phyloP scores from a whole-genome alignment of 2,113 vertebrate genomes.

The Polypterus bichir region DNA sequence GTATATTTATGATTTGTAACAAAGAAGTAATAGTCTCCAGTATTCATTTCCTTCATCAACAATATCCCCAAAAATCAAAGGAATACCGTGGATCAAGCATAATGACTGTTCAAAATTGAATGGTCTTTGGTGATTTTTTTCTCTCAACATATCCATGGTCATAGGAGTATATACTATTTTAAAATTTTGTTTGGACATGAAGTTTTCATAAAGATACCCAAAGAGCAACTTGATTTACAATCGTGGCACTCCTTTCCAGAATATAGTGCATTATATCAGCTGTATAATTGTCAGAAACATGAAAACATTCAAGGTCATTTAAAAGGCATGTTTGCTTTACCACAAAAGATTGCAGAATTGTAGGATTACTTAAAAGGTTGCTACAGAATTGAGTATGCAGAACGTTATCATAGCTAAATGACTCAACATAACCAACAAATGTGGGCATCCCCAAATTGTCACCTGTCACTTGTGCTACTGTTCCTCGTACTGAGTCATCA shows the following conservation, averaged over 20 bases:
- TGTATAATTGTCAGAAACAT: conserved; percentile 19
- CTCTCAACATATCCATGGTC: conserved; percentile 17
- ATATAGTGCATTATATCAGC: conserved; percentile 23
- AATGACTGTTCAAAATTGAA: conserved; percentile 12
- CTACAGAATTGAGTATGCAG: too few relatives aligned
- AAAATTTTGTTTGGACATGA: conserved; percentile 11
- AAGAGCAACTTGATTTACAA: conserved; percentile 25
- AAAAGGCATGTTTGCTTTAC: too few relatives aligned
- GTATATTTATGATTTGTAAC: not conserved
- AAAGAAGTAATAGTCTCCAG: conserved; percentile 7
- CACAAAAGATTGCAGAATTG: too few relatives aligned
- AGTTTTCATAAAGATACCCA: conserved; percentile 11
- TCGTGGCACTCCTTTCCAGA: conserved; percentile 20
- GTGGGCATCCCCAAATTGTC: too few relatives aligned
- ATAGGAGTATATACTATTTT: conserved; percentile 17
- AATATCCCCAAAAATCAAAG: conserved; percentile 22
- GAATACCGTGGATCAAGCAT: conserved; percentile 13
- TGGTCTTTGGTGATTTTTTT: conserved; percentile 12
- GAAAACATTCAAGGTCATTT: too few relatives aligned
- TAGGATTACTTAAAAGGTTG: too few relatives aligned
- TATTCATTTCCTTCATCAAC: conserved; percentile 19
- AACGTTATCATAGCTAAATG: too few relatives aligned
- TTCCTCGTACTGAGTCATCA: too few relatives aligned
- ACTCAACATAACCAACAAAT: too few relatives aligned
- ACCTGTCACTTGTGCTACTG: too few relatives aligned